Evolutionary conservation across 1,140 invertebrate species (phyloP).

Genomic region (Drosophila truncata): DNA sequence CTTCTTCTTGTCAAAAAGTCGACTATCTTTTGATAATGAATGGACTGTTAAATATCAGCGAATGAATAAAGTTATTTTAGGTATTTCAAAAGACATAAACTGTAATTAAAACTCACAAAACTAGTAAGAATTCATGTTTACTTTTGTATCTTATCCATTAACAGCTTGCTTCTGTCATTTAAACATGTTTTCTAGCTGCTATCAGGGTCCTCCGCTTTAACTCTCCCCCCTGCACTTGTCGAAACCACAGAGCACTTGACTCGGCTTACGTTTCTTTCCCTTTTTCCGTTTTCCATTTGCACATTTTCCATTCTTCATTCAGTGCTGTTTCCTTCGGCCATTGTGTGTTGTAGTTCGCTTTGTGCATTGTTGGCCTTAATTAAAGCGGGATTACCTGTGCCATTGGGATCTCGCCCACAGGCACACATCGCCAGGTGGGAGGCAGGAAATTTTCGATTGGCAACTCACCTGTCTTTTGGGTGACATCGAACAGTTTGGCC

Average conservation of each 20-base stretch:
- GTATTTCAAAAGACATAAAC: neutral
- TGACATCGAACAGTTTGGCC: conserved; percentile 96
- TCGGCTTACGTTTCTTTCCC: conserved; percentile 12
- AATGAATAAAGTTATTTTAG: neutral
- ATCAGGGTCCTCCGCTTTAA: conserved; percentile 9
- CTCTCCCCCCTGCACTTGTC: neutral
- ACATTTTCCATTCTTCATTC: conserved; percentile 29
- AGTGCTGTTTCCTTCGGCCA: conserved; percentile 26
- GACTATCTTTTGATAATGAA: neutral
- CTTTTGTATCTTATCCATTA: neutral
- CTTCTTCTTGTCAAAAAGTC: too few species aligned
- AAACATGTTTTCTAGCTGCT: conserved; percentile 1
- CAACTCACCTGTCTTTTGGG: conserved; percentile 91
- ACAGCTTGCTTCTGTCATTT: neutral
- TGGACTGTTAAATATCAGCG: neutral
- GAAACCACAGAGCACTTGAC: conserved; percentile 21
- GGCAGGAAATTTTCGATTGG: conserved; percentile 15
- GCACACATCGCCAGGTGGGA: neutral
- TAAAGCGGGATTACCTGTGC: conserved; percentile 47
- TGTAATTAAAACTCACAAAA: conserved; percentile 4
- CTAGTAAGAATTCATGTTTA: neutral
- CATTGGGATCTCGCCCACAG: conserved; percentile 32
- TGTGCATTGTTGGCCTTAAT: conserved; percentile 59
- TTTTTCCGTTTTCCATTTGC: conserved; percentile 9
- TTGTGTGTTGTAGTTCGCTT: conserved; percentile 30